Percentiles rank a stretch among this genome's conserved stretches.
Conservation (phyloP, 2,113 vertebrate genomes). For the Scortum barcoo region DNA sequence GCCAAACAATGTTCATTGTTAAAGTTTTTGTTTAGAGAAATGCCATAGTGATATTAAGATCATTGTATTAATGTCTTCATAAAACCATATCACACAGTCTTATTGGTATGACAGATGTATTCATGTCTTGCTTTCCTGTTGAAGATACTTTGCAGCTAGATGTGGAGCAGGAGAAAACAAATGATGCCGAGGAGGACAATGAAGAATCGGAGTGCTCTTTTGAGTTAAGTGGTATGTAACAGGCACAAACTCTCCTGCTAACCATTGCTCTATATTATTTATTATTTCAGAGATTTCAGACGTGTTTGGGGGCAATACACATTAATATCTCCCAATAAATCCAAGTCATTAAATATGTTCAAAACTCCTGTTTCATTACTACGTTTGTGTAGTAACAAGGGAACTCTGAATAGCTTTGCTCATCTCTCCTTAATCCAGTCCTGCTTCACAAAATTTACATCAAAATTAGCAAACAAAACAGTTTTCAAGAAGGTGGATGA, state of each 20-base stretch:
- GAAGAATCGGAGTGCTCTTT: conserved; percentile 9
- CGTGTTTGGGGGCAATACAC: neutral
- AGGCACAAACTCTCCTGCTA: neutral
- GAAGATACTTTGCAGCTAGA: conserved; percentile 40
- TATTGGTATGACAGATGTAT: neutral
- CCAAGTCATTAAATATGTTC: no score
- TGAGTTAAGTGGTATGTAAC: conserved; percentile 18
- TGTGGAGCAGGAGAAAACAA: neutral
- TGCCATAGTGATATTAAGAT: neutral
- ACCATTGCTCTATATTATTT: neutral
- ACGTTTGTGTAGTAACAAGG: neutral
- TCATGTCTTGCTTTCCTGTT: neutral
- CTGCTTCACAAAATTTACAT: no score
- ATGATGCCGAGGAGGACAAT: neutral
- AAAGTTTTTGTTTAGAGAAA: neutral
- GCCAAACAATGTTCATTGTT: neutral
- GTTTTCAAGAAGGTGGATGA: no score
- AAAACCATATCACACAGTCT: neutral
- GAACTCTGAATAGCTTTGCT: neutral
- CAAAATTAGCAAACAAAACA: no score
- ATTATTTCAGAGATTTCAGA: neutral
- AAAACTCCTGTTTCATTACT: neutral
- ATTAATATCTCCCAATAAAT: no score
- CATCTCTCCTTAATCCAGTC: no score
- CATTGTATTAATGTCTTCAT: neutral